Conservation (phyloP, 2,888 invertebrate genomes). For the Drosophila rubida region DNA sequence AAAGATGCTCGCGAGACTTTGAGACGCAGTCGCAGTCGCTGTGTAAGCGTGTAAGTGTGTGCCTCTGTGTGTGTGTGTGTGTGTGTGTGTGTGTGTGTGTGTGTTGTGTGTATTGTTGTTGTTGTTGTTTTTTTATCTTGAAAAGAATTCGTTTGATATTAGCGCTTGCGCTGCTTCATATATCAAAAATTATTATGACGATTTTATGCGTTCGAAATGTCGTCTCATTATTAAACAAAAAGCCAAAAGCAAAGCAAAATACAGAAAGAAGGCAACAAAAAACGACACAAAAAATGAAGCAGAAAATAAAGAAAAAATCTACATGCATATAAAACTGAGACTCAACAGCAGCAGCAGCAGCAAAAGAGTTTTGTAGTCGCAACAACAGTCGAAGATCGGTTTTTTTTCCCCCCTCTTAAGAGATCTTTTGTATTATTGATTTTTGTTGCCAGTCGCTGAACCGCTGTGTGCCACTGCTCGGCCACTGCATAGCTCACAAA, state of each 20-base stretch:
- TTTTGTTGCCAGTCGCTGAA: slow-evolving; percentile 43
- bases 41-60: slow-evolving; percentile 12
- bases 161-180: slow-evolving; percentile 83
- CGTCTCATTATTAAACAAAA: slow-evolving; percentile 83
- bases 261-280: slow-evolving; percentile 41
- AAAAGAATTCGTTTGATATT: slow-evolving; percentile 84
- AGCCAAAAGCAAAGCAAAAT: slow-evolving; percentile 66
- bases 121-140: slow-evolving; percentile 69
- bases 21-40: slow-evolving; percentile 30
- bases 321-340: slow-evolving; percentile 41
- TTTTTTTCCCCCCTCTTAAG: slow-evolving; percentile 13
- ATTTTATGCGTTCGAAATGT: slow-evolving; percentile 85
- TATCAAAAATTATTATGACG: slow-evolving; percentile 85
- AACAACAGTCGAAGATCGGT: slow-evolving; percentile 29
- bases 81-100: slow-evolving; percentile 9
- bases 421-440: slow-evolving; percentile 74
- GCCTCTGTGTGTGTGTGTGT: slow-evolving; percentile 21
- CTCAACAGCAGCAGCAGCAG: slow-evolving; percentile 27
- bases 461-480: not conserved
- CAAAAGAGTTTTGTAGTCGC: slow-evolving; percentile 40
- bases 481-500: slow-evolving; percentile 40
- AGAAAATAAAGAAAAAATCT: slow-evolving; percentile 12
- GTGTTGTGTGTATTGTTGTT: slow-evolving; percentile 27
- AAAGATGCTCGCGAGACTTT: slow-evolving; percentile 41
- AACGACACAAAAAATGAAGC: not conserved